A percentile compares a stretch with the other conserved stretches of the same genome.
Evolutionary conservation across 2,113 vertebrate genomes (phyloP).

Genomic region (Paramormyrops kingsleyae): DNA sequence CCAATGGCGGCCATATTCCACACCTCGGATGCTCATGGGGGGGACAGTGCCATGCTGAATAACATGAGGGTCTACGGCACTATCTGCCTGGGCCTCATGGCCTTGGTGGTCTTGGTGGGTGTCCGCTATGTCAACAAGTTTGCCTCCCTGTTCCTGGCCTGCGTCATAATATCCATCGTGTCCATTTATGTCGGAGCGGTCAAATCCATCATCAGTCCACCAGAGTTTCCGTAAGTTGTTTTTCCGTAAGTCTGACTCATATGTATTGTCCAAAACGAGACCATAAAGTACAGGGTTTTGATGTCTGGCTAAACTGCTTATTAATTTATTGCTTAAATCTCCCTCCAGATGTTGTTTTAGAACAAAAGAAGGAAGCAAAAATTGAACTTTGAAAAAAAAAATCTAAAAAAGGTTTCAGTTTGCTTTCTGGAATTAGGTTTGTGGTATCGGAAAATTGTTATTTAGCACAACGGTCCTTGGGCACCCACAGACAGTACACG

Average conservation of each 20-base stretch:
- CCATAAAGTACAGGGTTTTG: not conserved
- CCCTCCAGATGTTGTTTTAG: not conserved
- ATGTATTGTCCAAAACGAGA: not conserved
- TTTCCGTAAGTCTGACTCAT: not conserved
- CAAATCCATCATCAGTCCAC: constrained; percentile 88
- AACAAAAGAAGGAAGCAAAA: not conserved
- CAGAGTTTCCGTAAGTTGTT: constrained; percentile 84
- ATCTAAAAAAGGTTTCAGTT: not conserved
- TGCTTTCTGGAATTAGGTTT: not conserved
- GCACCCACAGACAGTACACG: not conserved
- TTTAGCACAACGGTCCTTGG: not conserved
- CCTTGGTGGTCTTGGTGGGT: constrained; percentile 90
- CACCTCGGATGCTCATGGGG: constrained; percentile 61
- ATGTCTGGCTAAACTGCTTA: not conserved
- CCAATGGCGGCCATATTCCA: constrained; percentile 90
- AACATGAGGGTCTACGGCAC: constrained; percentile 96
- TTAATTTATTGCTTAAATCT: not conserved
- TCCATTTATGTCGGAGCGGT: constrained; percentile 92
- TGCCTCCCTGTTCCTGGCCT: constrained; percentile 92
- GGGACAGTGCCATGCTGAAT: constrained; percentile 78
- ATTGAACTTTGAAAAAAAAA: not conserved
- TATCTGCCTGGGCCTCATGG: constrained; percentile 88
- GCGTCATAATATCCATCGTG: constrained; percentile 92
- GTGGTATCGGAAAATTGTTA: not conserved
- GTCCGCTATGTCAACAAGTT: constrained; percentile 98